Evolutionary conservation across 2,888 invertebrate species (phyloP), one percentile per base, ranked within the genome.

Genomic region (Polydrusus cervinus): DNA sequence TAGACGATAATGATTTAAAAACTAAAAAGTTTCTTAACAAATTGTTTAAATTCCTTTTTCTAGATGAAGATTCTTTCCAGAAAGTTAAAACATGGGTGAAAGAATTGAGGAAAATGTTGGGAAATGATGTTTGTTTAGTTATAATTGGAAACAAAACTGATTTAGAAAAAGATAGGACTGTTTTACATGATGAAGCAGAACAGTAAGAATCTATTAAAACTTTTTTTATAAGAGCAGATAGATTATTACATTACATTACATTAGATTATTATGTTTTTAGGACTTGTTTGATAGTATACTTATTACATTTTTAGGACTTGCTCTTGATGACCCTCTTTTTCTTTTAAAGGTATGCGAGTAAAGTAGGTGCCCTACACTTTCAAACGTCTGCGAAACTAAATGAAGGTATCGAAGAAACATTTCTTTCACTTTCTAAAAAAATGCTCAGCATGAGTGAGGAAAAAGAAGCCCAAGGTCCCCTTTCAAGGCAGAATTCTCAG

Each of bases 61-160:
- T 49, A 77, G 98, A 99, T 89, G 94, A 96, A 87, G 95, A 97
- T 85, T 97, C 98, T 0, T 98, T 99, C 88, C 93, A 93, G 85
- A 98, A 97, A 91, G 98, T 98, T 0, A 97, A 98, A 88, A 96
- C 94, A 86, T 99, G 99, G 99, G 98, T 99, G 30, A 97, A 97
- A 84, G 99, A 99, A 87, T 88, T 99, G 71, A 93, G 95, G 80
- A 97, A 97, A 87, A 98, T 99, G 95, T 89, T 99, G 49, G 99
- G 98, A 3, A 92, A 94, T 74, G 95, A 97, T 81, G 95, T 99
- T 81, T 93, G 95, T 80, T 89, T 99, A 73, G 93, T 94, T 67
- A 98, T 99, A 85, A 97, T 96, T 73, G 99, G 99, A 64, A 99
- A 99, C 88, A 99, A 99, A 91, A 92, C 94, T 84, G 99, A 99